Base-by-base conservation (phyloP, 2,797 vertebrate genomes). In the Paedocypris micromegethes region DNA sequence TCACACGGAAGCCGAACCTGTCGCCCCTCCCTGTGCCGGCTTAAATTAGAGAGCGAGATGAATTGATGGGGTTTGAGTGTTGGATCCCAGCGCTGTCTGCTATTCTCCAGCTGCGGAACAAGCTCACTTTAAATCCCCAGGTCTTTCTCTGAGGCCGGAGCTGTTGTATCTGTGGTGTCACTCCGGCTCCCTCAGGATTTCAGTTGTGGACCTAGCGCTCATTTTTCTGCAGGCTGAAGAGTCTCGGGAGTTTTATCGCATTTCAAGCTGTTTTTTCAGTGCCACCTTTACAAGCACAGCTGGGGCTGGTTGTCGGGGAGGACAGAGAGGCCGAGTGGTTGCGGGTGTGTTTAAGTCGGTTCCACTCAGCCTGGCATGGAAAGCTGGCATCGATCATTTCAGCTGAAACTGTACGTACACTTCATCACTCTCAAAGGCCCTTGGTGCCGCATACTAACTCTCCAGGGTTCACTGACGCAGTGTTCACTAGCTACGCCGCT, bases 261-360 rank as follows among this genome's bases (percentile, higher is more conserved):
- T 75, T 52, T 74, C 5, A n/a, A 57, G 58, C 74, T 80, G 74
- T 66, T 79, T 83, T 81, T 79, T 80, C 79, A 79, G 59, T 71
- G 6, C 39, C 56, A 72, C 41, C 70, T 78, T 75, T 58, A 56
- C 56, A 76, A 68, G 61, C 66, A 44, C 76, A 78, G 78, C 73
- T 78, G 76, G 68, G 54, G 64, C 54, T 41, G 53, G 61, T 68
- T 64, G 65, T 68, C 68, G 58, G 58, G 45, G 69, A 60, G 62
- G 63, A 69, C 71, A 56, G 68, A 42, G 59, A 39, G 64, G 55
- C 61, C 42, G 60, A 61, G 67, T 66, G 68, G 72, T 60, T 60
- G 41, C 62, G 64, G 62, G 60, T 70, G 56, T 70, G 68, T 73
- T 72, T 68, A 64, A 73, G 68, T 69, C 69, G 56, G 70, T 68